phyloP scores from a whole-genome alignment of 1,140 invertebrate genomes.

The Leptopilina clavipes region DNA sequence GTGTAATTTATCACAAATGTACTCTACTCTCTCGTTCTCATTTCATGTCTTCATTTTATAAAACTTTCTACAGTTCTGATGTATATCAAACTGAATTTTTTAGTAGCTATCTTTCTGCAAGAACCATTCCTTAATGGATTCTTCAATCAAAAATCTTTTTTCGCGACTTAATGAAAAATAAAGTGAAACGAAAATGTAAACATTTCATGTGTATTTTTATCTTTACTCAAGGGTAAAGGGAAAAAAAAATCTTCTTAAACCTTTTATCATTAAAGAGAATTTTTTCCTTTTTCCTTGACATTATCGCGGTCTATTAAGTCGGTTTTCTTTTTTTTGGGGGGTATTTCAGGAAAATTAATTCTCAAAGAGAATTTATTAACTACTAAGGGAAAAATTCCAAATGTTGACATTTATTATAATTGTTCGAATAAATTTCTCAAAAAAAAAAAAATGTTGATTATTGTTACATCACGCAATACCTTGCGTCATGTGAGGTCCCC shows the following conservation, averaged over 20 bases:
- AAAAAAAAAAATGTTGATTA: no score
- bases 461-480: no score
- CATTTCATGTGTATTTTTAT: background rate
- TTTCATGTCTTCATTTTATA: conserved; percentile 17
- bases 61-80: conserved; percentile 8
- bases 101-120: background rate
- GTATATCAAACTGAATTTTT: conserved; percentile 2
- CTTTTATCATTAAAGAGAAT: background rate
- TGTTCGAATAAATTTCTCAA: no score
- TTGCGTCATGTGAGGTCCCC: no score
- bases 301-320: background rate
- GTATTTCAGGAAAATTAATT: no score
- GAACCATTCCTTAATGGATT: background rate
- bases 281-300: background rate
- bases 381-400: no score
- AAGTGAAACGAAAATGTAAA: background rate
- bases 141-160: conserved; percentile 7
- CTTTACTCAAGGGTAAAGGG: background rate
- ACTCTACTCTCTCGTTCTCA: conserved; percentile 13
- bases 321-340: background rate
- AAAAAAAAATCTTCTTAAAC: background rate
- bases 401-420: no score
- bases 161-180: background rate
- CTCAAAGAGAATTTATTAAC: no score
- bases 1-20: conserved; percentile 32